Base-by-base conservation (phyloP, 2,888 invertebrate genomes). In the Hesperia comma region DNA sequence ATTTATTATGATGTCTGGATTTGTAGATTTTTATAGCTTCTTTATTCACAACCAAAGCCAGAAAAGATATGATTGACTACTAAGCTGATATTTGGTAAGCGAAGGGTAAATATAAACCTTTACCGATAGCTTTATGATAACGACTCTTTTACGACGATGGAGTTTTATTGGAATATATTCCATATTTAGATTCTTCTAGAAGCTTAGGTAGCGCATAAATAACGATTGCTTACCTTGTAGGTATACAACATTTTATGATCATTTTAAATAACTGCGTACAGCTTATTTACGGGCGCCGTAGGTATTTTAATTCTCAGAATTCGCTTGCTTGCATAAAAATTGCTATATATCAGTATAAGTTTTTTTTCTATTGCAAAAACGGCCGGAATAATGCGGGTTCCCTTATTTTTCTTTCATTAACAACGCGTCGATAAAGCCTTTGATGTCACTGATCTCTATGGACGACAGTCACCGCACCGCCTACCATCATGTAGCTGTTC, bases 91-190 rank as follows among this genome's bases (percentile, higher is more conserved):
- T 58, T 53, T 40, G 10, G 40, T 40, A 37, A 32, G 49, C 40
- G 57, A 57, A 32, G 49, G 64, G 51, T 41, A 58, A 58, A 64
- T 56, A 53, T 51, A 51, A 58, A 40, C 53, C 51, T 53, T 58
- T 54, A 14, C 15, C 53, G 43, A 58, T 64, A 58, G 33, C 58
- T 64, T 64, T 57, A 53, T 53, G 64, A 64, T 64, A 64, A 64
- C 32, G 57, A 64, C 41, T 37, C 26, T 51, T 56, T 56, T 58
- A 64, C 32, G 51, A 33, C n/a, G 51, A 26, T 41, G 41, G 40
- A 58, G 33, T 58, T 57, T 57, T 63, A 63, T 57, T n/a, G 43
- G 40, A 63, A 57, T 37, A 57, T 49, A 63, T 49, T 56, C 37
- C 40, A 49, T 49, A 21, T 56, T 26, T 49, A 33, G 26, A 26